These are phyloP conservation scores for Deroptyus accipitrinus DNA, from an alignment of 2,113 vertebrate genomes.

Conservation along the genomic window DNA sequence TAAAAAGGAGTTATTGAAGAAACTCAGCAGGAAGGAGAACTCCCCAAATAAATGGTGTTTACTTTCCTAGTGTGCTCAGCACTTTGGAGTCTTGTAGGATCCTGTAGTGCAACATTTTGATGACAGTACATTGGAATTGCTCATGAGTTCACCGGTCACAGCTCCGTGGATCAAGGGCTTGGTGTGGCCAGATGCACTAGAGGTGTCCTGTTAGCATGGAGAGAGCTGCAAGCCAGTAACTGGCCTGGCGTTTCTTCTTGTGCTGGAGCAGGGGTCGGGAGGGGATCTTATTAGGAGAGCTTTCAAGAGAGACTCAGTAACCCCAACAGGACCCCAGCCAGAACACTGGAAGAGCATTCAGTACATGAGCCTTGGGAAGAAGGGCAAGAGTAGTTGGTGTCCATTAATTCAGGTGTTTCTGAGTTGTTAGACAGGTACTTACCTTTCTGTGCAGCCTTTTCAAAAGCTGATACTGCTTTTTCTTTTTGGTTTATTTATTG, in stretches of 20 bases:
- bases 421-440: neutral
- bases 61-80: fast-evolving
- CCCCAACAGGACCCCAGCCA: neutral
- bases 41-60: neutral
- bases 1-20: neutral
- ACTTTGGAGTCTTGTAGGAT: neutral
- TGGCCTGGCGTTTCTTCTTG: neutral
- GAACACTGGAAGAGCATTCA: neutral
- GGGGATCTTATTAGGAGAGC: neutral
- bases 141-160: neutral
- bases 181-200: neutral
- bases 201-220: neutral
- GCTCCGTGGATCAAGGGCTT: neutral
- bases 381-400: neutral
- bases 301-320: neutral
- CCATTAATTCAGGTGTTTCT: neutral
- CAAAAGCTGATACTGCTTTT: neutral
- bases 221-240: neutral
- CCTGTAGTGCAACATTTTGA: neutral
- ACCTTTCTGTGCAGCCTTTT: neutral
- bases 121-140: neutral
- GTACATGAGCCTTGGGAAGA: neutral
- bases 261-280: neutral
- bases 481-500: slow-evolving; percentile 41
- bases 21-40: neutral